These are phyloP conservation scores for Schlechtendalia chinensis DNA, from an alignment of 1,140 invertebrate genomes.

Conservation along the genomic window DNA sequence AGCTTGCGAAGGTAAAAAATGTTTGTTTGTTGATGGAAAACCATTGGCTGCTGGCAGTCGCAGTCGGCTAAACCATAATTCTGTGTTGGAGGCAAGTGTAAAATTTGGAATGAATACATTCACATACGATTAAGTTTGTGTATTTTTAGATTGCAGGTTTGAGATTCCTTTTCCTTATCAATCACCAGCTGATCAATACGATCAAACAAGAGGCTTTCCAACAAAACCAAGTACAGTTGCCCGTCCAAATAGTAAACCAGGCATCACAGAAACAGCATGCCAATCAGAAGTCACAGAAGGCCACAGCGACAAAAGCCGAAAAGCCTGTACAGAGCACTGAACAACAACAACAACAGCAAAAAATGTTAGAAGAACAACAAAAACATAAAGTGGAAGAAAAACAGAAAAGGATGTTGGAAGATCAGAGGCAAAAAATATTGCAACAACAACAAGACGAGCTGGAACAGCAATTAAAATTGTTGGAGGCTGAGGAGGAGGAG, in stretches of 20 bases:
- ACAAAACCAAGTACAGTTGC: constrained; percentile 35
- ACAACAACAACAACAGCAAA: constrained; percentile 40
- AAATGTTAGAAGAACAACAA: constrained; percentile 32
- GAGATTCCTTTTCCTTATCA: constrained; percentile 89
- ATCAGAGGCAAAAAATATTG: constrained; percentile 35
- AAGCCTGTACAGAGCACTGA: not conserved
- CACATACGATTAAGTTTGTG: not conserved
- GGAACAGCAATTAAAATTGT: constrained; percentile 34
- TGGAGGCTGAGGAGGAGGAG: constrained; percentile 33
- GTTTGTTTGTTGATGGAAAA: constrained; percentile 90
- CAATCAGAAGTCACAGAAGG: constrained; percentile 30
- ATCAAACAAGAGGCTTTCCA: constrained; percentile 71
- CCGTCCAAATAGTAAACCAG: constrained; percentile 35
- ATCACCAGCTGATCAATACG: constrained; percentile 84
- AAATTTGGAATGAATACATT: not conserved
- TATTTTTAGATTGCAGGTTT: constrained; percentile 76
- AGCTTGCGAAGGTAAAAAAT: constrained; percentile 90
- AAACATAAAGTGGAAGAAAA: constrained; percentile 29
- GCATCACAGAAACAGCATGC: constrained; percentile 22
- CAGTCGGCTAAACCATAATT: constrained; percentile 86
- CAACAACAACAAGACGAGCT: constrained; percentile 37
- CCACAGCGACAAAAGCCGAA: constrained; percentile 28
- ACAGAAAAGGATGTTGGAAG: constrained; percentile 17
- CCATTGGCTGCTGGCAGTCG: constrained; percentile 84
- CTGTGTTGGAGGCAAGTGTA: constrained; percentile 81